Evolutionary conservation across 2,797 vertebrate species (phyloP).

Genomic region (Gambusia yucatana): DNA sequence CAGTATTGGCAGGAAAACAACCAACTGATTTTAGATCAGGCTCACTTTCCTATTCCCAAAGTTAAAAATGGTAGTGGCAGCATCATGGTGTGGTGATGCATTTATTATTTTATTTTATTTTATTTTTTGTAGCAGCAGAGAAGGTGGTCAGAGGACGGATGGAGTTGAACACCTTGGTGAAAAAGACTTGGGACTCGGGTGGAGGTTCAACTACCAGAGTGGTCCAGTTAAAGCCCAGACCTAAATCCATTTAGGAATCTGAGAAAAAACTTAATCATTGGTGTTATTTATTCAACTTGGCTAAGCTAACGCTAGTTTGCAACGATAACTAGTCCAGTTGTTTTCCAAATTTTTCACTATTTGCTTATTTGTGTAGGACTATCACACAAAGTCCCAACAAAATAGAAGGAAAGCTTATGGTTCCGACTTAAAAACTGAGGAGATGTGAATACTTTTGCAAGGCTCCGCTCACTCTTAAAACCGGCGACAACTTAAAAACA

Average conservation of each 20-base stretch:
- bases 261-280: background rate
- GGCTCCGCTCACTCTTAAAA: conserved; percentile 1
- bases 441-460: background rate
- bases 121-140: background rate
- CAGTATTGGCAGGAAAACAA: background rate
- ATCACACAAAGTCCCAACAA: background rate
- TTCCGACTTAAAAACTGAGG: background rate
- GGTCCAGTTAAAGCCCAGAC: background rate
- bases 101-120: background rate
- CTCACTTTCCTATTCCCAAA: background rate
- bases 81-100: background rate
- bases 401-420: background rate
- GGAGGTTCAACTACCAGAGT: background rate
- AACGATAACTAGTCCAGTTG: background rate
- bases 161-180: background rate
- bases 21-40: background rate
- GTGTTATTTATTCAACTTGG: background rate
- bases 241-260: background rate
- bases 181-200: background rate
- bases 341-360: background rate
- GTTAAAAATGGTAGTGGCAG: background rate
- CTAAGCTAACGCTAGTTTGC: background rate
- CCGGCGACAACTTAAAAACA: conserved; percentile 47
- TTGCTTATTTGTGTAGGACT: background rate
- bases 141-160: background rate